Evolutionary conservation across 1,140 invertebrate genomes (phyloP).

Genomic region (Drosophila triauraria): DNA sequence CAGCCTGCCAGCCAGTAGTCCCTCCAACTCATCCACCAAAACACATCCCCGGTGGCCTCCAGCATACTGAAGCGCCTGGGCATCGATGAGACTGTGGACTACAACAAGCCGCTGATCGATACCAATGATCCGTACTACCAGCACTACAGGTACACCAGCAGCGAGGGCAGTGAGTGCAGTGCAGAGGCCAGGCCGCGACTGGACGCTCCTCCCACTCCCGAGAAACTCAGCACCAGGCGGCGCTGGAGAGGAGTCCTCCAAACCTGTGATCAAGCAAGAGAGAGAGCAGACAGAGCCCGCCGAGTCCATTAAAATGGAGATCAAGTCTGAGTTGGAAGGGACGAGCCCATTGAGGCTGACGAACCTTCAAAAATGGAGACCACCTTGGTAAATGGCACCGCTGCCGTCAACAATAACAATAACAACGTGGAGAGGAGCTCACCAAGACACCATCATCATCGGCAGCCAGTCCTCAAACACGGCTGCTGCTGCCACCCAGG

Average conservation of each 20-base stretch:
- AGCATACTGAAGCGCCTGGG: conserved; percentile 96
- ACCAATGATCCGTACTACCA: conserved; percentile 91
- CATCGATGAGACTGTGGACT: conserved; percentile 96
- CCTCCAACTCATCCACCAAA: conserved; percentile 86
- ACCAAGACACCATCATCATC: conserved; percentile 47
- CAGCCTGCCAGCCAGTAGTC: conserved; percentile 79
- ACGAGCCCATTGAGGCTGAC: conserved; percentile 42
- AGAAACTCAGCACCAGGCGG: conserved; percentile 86
- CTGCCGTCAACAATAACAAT: conserved; percentile 63
- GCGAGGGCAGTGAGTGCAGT: conserved; percentile 94
- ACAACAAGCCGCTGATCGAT: conserved; percentile 95
- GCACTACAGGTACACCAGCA: conserved; percentile 87
- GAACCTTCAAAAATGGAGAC: conserved; percentile 55
- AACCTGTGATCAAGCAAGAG: conserved; percentile 85
- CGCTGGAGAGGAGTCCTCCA: conserved; percentile 23
- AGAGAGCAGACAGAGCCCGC: conserved; percentile 85
- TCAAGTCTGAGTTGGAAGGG: conserved; percentile 63
- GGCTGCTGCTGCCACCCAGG: conserved; percentile 62
- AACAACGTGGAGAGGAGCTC: conserved; percentile 69
- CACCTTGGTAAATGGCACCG: conserved; percentile 55
- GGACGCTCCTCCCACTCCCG: conserved; percentile 90
- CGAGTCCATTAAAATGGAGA: conserved; percentile 87
- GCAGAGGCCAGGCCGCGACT: conserved; percentile 91
- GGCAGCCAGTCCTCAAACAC: conserved; percentile 51
- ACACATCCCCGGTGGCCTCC: conserved; percentile 90